Evolutionary conservation across 2,797 vertebrate genomes (phyloP).

Genomic region (Sebastes vulpes): DNA sequence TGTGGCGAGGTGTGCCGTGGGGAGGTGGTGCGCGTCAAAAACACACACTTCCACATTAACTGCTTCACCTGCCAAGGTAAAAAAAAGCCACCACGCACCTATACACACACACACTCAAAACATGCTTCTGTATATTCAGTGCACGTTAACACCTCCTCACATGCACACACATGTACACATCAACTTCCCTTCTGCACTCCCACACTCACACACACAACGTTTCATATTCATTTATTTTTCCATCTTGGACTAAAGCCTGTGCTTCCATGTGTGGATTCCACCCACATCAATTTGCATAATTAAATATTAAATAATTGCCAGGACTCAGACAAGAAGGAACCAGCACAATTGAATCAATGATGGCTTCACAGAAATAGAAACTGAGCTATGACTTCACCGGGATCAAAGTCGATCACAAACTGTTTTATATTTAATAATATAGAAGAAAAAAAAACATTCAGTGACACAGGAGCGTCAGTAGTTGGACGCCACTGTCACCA

Average conservation of each 20-base stretch:
- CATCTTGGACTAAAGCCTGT: background rate
- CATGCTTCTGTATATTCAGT: background rate
- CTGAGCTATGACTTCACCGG: background rate
- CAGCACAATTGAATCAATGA: constrained; percentile 13
- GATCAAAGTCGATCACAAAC: constrained; percentile 4
- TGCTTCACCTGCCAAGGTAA: constrained; percentile 99
- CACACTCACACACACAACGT: background rate
- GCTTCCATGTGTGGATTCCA: constrained; percentile 39
- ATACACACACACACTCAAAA: background rate
- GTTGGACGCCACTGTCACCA: background rate
- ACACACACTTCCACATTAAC: constrained; percentile 94
- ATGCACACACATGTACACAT: background rate
- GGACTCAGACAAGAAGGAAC: constrained; percentile 55
- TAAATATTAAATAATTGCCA: constrained; percentile 65
- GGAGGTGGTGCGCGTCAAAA: constrained; percentile 96
- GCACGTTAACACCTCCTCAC: background rate
- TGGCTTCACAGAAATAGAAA: constrained; percentile 8
- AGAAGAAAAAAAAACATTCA: background rate
- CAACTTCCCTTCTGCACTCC: background rate
- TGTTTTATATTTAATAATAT: background rate
- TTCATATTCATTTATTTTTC: constrained; percentile 28
- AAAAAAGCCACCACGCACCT: background rate
- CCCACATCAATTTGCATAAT: constrained; percentile 49
- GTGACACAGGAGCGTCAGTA: background rate
- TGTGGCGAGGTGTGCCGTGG: constrained; percentile 94